phyloP scores from a whole-genome alignment of 2,113 vertebrate genomes.

The Nannobrachium achirus region DNA sequence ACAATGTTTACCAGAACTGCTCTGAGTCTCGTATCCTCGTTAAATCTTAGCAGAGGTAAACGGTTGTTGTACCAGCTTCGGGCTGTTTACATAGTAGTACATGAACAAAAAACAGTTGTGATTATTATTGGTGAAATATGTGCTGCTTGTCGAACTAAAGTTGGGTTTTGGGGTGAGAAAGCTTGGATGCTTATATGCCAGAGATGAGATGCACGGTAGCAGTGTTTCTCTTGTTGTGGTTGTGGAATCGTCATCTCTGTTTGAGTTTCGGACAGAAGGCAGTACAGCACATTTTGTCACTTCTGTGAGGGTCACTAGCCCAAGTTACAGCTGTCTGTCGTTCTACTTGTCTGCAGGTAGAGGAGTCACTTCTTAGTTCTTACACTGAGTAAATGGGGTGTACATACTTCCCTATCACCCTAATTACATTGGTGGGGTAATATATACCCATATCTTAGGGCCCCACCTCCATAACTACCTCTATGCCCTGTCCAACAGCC shows the following conservation, averaged over 20 bases:
- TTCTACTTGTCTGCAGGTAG: background rate
- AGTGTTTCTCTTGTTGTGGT: constrained; percentile 33
- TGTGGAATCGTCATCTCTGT: constrained; percentile 49
- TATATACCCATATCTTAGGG: background rate
- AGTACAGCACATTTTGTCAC: background rate
- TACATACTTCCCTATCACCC: background rate
- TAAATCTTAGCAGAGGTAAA: background rate
- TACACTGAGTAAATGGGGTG: background rate
- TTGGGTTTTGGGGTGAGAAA: too few species aligned
- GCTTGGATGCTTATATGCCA: background rate
- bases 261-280: constrained; percentile 7
- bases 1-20: background rate
- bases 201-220: too few species aligned
- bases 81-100: too few species aligned
- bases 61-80: background rate
- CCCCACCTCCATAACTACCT: constrained; percentile 9
- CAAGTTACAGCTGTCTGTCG: background rate
- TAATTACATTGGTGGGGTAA: background rate
- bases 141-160: too few species aligned
- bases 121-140: too few species aligned
- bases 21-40: background rate
- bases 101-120: too few species aligned
- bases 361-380: background rate
- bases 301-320: background rate
- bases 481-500: constrained; percentile 23